Conservation (phyloP, 2,888 invertebrate genomes). For the Tinea trinotella region DNA sequence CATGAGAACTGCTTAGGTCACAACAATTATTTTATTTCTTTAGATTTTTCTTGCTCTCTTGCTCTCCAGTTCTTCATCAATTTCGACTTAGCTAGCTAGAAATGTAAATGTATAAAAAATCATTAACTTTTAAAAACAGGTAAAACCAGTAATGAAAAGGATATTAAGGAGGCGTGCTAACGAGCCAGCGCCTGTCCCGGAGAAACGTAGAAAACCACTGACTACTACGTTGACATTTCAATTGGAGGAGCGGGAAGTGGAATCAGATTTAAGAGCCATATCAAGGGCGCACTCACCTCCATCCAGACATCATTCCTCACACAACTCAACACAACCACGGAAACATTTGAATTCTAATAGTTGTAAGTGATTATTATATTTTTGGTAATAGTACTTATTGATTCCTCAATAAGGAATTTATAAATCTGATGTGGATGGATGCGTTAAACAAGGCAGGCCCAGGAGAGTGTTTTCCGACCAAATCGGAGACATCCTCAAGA, state of each 20-base stretch:
- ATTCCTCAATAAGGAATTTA: no score
- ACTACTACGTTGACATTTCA: slow-evolving; percentile 89
- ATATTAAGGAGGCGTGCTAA: slow-evolving; percentile 93
- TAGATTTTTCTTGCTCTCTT: slow-evolving; percentile 18
- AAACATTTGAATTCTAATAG: slow-evolving; percentile 48
- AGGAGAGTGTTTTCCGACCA: no score
- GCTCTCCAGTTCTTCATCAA: no score
- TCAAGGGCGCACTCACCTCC: slow-evolving; percentile 56
- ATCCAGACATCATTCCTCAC: slow-evolving; percentile 55
- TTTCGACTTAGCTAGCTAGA: no score
- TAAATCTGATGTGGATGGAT: no score
- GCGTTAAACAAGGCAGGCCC: no score
- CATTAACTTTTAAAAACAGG: slow-evolving; percentile 43
- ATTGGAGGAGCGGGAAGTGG: slow-evolving; percentile 91
- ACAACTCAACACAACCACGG: no score
- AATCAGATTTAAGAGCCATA: slow-evolving; percentile 87
- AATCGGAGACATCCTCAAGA: no score
- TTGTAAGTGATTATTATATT: no score
- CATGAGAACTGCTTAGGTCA: no score
- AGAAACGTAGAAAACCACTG: slow-evolving; percentile 89
- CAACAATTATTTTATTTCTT: neutral
- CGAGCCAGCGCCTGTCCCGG: slow-evolving; percentile 91
- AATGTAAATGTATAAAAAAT: no score
- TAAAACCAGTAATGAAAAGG: slow-evolving; percentile 96
- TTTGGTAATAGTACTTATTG: no score